phyloP scores from a whole-genome alignment of 2,797 vertebrate species.

The Parambassis ranga region DNA sequence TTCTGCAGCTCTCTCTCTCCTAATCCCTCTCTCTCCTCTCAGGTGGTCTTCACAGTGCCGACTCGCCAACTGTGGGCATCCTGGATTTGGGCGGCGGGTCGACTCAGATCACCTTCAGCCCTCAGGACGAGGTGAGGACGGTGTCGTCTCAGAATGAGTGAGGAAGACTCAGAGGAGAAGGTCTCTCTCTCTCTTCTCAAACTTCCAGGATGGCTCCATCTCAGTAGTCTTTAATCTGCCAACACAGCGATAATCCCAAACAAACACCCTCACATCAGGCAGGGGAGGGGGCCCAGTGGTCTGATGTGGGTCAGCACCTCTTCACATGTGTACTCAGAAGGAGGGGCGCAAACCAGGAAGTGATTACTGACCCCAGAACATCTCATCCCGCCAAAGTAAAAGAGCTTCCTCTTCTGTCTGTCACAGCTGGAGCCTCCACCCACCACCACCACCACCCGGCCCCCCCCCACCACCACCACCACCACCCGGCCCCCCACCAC shows the following conservation, averaged over 20 bases:
- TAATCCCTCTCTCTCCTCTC: neutral
- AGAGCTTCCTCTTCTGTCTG: too few relatives aligned
- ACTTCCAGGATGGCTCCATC: constrained; percentile 51
- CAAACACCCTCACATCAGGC: constrained; percentile 27
- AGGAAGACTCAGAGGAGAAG: neutral
- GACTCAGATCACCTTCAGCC: constrained; percentile 95
- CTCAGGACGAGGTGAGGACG: constrained; percentile 82
- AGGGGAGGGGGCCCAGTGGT: neutral
- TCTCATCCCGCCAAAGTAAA: too few relatives aligned
- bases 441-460: too few relatives aligned
- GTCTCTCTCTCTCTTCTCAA: constrained; percentile 9
- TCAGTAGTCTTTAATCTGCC: constrained; percentile 64
- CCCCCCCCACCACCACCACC: too few relatives aligned
- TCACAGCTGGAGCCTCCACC: too few relatives aligned
- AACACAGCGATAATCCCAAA: constrained; percentile 54
- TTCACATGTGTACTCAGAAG: too few relatives aligned
- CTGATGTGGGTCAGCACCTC: too few relatives aligned
- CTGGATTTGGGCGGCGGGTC: constrained; percentile 95
- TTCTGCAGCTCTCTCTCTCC: neutral
- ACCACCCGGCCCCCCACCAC: too few relatives aligned
- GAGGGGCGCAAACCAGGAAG: too few relatives aligned
- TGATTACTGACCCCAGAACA: too few relatives aligned
- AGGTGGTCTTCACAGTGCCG: constrained; percentile 82
- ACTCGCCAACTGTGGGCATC: constrained; percentile 85
- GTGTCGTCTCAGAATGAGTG: neutral